Evolutionary conservation across 2,888 invertebrate species (phyloP), one percentile per base, ranked within the genome.

Genomic region (Arrhopalites spinosus): DNA sequence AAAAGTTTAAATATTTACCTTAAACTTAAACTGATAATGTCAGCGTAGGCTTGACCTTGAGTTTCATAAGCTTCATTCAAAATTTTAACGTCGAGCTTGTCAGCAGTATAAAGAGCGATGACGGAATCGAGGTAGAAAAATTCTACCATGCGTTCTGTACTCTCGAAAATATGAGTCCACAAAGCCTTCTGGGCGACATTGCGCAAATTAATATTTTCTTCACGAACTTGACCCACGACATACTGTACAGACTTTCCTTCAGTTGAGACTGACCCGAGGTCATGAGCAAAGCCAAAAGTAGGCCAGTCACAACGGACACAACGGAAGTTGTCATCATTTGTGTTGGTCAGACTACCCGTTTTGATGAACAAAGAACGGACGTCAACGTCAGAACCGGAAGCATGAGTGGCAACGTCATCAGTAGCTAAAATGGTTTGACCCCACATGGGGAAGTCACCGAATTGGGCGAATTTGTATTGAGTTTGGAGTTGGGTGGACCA

Each of bases 1-100:
- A n/a, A n/a, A n/a, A n/a, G n/a, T n/a, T n/a, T n/a, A n/a, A n/a
- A n/a, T n/a, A n/a, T n/a, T n/a, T n/a, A n/a, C n/a, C 81, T 47
- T 0, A 81, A 64, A 23, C 79, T 79, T 0, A 81, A 43, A 15
- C 78, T 5, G 23, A 81, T 25, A 45, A 81, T 78, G 72, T 80
- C 78, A 15, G 79, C 78, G 59, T 80, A 79, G 25, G 73, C 76
- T 67, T 81, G 80, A 23, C 81, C 81, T 13, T 63, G 76, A 23
- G 70, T 36, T 2, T 56, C 70, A 36, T 64, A 78, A 25, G 81
- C 78, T 2, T 79, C 80, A 43, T 29, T 76, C 0, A 81, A 63
- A 20, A 81, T 47, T 36, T 78, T 77, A 20, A 72, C 43, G 63
- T 81, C 81, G 0, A 81, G 56, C 8, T 68, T 66, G 8, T 80